Base-by-base conservation (phyloP, 2,888 invertebrate genomes). In the Acrobasis suavella region DNA sequence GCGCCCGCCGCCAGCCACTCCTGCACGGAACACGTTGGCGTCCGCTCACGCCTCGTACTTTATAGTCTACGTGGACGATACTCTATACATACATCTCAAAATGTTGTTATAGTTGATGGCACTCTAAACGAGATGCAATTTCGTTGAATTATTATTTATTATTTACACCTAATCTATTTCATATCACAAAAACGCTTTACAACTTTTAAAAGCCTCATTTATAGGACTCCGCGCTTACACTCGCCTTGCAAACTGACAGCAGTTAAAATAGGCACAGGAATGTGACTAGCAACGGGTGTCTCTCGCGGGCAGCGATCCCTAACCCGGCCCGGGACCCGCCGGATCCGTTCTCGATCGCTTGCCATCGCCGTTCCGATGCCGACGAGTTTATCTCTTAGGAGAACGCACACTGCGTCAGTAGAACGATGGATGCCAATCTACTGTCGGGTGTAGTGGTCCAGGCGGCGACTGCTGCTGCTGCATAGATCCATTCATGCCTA, bases 351-450 rank as follows among this genome's bases (percentile, higher is more conserved):
- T 67, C 67, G 70, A 67, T 69, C 71, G 63, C 60, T 67, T 67
- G 62, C 73, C 71, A 67, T 66, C 67, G 64, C 71, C 67, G 62
- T 69, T 67, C 65, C 70, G 64, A 68, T 67, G 64, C 69, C 67
- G 70, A 72, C 72, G 67, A 68, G 59, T 71, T 73, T 72, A 73
- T 68, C 75, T 66, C 65, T 63, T 70, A 70, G 68, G 70, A 70
- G 67, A 59, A 62, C 62, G 64, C 50, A 52, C 60, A 68, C 71
- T 70, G 71, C 72, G 75, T 94, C 90, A 94, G 81, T 94, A 94
- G 83, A 94, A 94, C 62, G 93, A 91, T 50, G 94, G 89, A 68
- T 93, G 92, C 93, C 94, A 94, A 70, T 93, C 93, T 64, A 90
- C 81, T 38, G 89, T 84, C 17, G 91, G 88, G 69, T 88, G 88